phyloP scores from a whole-genome alignment of 1,140 invertebrate species.

The Cepaea nemoralis region DNA sequence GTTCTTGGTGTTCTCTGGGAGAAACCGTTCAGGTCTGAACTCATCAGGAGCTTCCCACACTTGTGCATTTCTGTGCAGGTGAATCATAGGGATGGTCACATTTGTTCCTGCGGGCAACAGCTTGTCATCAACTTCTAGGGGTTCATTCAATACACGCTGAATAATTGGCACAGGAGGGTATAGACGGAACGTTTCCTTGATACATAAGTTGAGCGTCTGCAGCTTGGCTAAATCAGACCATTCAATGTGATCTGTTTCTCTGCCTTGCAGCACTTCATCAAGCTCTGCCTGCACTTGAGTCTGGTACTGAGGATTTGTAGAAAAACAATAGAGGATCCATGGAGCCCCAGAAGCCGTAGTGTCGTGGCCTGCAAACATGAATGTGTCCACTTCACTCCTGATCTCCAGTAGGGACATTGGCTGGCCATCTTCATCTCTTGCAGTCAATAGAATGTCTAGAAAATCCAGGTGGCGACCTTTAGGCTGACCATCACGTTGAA shows the following conservation, averaged over 20 bases:
- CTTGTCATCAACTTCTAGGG: not conserved
- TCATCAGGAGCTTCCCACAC: constrained; percentile 39
- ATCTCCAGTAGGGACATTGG: constrained; percentile 49
- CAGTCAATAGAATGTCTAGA: constrained; percentile 48
- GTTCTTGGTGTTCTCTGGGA: constrained; percentile 45
- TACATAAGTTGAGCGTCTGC: constrained; percentile 66
- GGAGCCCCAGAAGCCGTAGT: constrained; percentile 73
- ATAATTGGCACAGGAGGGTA: constrained; percentile 73
- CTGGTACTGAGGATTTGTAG: constrained; percentile 84
- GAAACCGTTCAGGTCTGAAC: constrained; percentile 50
- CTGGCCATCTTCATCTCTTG: constrained; percentile 47
- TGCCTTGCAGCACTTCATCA: constrained; percentile 79
- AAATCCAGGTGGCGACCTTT: constrained; percentile 46
- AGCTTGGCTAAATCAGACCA: constrained; percentile 63
- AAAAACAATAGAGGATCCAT: constrained; percentile 85
- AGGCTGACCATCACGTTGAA: constrained; percentile 43
- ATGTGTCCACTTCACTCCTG: constrained; percentile 55
- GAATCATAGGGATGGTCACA: not conserved
- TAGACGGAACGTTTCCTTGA: constrained; percentile 70
- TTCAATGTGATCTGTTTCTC: constrained; percentile 61
- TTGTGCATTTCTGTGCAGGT: constrained; percentile 1
- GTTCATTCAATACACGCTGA: not conserved
- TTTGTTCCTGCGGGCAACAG: not conserved
- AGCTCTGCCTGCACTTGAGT: constrained; percentile 85
- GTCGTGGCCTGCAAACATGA: constrained; percentile 64